Evolutionary conservation across 2,888 invertebrate species (phyloP).

Genomic region (Agriotes lineatus): DNA sequence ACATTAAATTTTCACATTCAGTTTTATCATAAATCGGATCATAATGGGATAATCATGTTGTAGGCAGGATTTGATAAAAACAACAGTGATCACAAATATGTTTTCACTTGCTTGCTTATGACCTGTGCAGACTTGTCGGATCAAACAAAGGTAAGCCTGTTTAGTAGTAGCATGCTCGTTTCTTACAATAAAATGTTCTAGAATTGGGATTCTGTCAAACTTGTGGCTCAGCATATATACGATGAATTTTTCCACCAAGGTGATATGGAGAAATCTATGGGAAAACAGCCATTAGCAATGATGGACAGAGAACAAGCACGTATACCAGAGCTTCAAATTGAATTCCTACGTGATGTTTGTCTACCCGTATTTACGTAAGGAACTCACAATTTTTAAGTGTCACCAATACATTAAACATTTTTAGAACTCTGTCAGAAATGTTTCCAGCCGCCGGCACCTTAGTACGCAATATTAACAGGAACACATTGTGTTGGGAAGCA

Average conservation of each 20-base stretch:
- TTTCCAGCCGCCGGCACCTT: constrained; percentile 68
- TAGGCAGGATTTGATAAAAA: constrained; percentile 56
- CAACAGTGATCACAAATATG: constrained; percentile 68
- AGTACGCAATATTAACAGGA: constrained; percentile 68
- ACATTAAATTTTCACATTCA: constrained; percentile 5
- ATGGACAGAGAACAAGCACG: constrained; percentile 87
- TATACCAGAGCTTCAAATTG: constrained; percentile 85
- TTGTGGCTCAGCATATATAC: constrained; percentile 68
- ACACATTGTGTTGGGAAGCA: constrained; percentile 72
- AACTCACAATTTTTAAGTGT: constrained; percentile 4
- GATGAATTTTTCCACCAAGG: constrained; percentile 91
- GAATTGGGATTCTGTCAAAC: constrained; percentile 70
- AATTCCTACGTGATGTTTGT: constrained; percentile 72
- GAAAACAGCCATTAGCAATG: constrained; percentile 78
- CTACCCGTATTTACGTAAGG: constrained; percentile 68
- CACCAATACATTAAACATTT: constrained; percentile 39
- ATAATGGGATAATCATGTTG: too few relatives aligned
- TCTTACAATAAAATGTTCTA: constrained; percentile 33
- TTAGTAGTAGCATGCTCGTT: background rate
- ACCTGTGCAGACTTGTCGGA: constrained; percentile 89
- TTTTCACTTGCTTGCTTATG: constrained; percentile 81
- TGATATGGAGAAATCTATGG: constrained; percentile 85
- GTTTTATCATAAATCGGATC: too few relatives aligned
- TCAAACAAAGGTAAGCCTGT: constrained; percentile 80
- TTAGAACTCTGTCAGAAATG: constrained; percentile 69